These are phyloP conservation scores for Lycocorax pyrrhopterus DNA, from an alignment of 2,113 vertebrate species.

Conservation along the genomic window DNA sequence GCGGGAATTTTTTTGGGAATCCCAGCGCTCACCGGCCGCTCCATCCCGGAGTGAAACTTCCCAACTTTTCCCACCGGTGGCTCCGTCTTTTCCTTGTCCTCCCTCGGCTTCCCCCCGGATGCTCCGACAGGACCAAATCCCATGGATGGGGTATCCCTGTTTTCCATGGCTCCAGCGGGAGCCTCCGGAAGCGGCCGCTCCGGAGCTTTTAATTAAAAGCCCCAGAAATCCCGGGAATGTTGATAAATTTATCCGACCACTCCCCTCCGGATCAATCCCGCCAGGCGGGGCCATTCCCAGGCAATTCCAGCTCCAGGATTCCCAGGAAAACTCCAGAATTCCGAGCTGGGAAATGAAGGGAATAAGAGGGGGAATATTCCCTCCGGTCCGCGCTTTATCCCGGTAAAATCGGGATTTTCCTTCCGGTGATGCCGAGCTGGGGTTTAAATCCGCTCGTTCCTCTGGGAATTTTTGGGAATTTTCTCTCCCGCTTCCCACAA, in stretches of 20 bases:
- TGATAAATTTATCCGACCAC: not conserved
- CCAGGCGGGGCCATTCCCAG: not conserved
- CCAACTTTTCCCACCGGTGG: not conserved
- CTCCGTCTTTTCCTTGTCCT: not conserved
- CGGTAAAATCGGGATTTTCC: not conserved
- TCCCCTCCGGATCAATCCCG: not conserved
- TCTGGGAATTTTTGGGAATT: not conserved
- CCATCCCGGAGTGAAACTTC: not conserved
- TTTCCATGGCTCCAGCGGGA: not conserved
- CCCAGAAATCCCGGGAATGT: not conserved
- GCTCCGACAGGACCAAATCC: not conserved
- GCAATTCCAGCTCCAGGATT: not conserved
- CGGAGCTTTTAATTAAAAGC: not conserved
- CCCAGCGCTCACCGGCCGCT: not conserved
- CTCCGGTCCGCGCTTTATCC: fast-evolving
- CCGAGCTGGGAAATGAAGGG: too few species aligned
- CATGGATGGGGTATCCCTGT: not conserved
- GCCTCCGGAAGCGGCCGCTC: not conserved
- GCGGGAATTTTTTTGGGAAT: not conserved
- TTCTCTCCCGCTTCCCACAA: not conserved
- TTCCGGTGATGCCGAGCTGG: fast-evolving
- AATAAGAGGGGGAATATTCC: too few species aligned
- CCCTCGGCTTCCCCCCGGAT: fast-evolving
- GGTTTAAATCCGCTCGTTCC: not conserved
- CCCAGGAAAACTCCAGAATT: not conserved